Conservation (phyloP, 2,888 invertebrate species). For the Epistrophe eligans region DNA sequence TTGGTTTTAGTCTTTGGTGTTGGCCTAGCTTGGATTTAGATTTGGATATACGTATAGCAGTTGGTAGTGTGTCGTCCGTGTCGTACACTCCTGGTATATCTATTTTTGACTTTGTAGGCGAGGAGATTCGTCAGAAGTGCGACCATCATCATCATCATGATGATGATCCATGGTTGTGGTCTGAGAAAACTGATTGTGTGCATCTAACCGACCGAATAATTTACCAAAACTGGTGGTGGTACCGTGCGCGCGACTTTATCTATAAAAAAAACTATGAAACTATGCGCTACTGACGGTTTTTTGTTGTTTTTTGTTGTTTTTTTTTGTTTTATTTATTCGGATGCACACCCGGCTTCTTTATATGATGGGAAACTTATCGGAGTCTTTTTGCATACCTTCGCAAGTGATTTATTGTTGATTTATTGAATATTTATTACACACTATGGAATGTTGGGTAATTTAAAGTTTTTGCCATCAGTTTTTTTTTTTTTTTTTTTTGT, state of each 20-base stretch:
- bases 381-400: constrained; percentile 68
- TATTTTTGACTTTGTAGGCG: constrained; percentile 7
- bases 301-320: neutral
- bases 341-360: constrained; percentile 21
- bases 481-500: neutral
- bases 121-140: constrained; percentile 35
- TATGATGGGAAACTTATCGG: constrained; percentile 66
- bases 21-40: neutral
- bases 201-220: constrained; percentile 67
- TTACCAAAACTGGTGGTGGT: constrained; percentile 56
- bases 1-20: constrained; percentile 8
- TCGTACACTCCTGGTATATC: constrained; percentile 28
- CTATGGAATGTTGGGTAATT: constrained; percentile 73
- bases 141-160: constrained; percentile 15
- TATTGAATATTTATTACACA: constrained; percentile 73
- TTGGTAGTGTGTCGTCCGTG: constrained; percentile 62
- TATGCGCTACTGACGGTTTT: constrained; percentile 60
- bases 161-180: constrained; percentile 50
- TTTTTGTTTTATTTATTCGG: neutral
- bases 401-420: constrained; percentile 74
- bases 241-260: constrained; percentile 67
- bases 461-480: constrained; percentile 35
- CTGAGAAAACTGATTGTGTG: constrained; percentile 62
- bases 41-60: neutral
- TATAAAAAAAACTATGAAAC: constrained; percentile 26